phyloP scores from a whole-genome alignment of 2,797 vertebrate genomes.

The Euthynnus affinis region DNA sequence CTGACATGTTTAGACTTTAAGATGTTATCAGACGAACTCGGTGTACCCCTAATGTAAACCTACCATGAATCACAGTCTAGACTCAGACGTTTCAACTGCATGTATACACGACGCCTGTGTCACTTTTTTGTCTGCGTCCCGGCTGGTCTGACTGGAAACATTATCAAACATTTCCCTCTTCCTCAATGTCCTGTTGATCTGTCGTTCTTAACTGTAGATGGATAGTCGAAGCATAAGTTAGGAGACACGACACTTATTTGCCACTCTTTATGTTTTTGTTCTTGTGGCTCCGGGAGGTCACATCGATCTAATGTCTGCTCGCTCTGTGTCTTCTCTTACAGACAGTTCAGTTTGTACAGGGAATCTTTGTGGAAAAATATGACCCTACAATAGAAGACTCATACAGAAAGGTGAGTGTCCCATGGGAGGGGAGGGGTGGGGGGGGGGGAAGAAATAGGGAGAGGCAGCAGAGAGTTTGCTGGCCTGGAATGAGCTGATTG shows the following conservation, averaged over 20 bases:
- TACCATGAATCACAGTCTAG: conserved; percentile 7
- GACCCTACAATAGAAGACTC: conserved; percentile 99
- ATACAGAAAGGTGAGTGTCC: conserved; percentile 93
- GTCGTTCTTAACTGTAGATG: conserved; percentile 13
- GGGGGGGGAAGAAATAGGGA: conserved; percentile 26
- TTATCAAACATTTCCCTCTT: neutral
- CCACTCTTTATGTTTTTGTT: conserved; percentile 40
- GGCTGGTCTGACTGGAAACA: neutral
- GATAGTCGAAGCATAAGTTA: neutral
- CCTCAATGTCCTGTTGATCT: conserved; percentile 4
- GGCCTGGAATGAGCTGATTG: conserved; percentile 66
- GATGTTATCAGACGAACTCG: conserved; percentile 62
- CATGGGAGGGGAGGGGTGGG: too few species aligned
- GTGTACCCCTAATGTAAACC: conserved; percentile 49
- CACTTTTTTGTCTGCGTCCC: neutral
- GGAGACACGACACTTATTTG: conserved; percentile 8
- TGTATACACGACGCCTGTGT: neutral
- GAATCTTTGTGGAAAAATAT: conserved; percentile 99
- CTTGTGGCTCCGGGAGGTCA: neutral
- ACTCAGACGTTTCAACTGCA: conserved; percentile 13
- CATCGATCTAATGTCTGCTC: conserved; percentile 43
- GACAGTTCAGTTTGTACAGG: conserved; percentile 98
- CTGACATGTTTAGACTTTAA: conserved; percentile 54
- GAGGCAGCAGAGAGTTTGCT: conserved; percentile 15
- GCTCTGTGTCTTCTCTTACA: conserved; percentile 73